Evolutionary conservation across 2,888 invertebrate genomes (phyloP), one percentile per base, ranked within the genome.

Genomic region (Catocala fraxini): DNA sequence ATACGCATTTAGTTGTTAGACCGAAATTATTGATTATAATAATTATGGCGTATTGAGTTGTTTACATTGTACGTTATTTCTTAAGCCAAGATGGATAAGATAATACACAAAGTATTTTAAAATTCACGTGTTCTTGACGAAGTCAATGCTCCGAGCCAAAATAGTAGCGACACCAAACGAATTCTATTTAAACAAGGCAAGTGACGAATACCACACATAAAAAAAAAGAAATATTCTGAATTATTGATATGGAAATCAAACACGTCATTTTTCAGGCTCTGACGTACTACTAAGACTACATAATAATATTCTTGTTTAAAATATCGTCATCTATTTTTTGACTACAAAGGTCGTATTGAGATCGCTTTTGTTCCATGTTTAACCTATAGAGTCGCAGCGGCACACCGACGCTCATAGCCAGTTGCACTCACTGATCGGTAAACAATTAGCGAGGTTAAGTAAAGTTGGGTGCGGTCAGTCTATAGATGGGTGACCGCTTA

Each of bases 221-320:
- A 35, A 7, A 45, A 15, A 43, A 25, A 46, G 35, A 34, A 39
- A 12, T 25, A 39, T 45, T 45, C 15, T 25, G 6, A 59, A 35
- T 15, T 45, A 48, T 48, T 49, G 39, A 13, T 39, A 59, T 59
- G 49, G 25, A 49, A 55, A 51, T 59, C 1, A 45, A 35, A 39
- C 15, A 56, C 51, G 56, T 61, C 47, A 61, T 39, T 33, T 51
- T 61, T 47, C 11, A 52, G 15, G 9, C 15, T 4, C 15, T 61
- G n/a, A n/a, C n/a, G 55, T 56, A 56, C 47, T 46, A 13, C 34
- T 9, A 9, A 25, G 12, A 7, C 7, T 6, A 25, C 6, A 45
- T 45, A n/a, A n/a, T n/a, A n/a, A n/a, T n/a, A 45, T 45, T 45
- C 12, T 13, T 13, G 7, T 45, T 12, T 10, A 46, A 13, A 46